Evolutionary conservation across 2,888 invertebrate genomes (phyloP).

Genomic region (Vanessa cardui): DNA sequence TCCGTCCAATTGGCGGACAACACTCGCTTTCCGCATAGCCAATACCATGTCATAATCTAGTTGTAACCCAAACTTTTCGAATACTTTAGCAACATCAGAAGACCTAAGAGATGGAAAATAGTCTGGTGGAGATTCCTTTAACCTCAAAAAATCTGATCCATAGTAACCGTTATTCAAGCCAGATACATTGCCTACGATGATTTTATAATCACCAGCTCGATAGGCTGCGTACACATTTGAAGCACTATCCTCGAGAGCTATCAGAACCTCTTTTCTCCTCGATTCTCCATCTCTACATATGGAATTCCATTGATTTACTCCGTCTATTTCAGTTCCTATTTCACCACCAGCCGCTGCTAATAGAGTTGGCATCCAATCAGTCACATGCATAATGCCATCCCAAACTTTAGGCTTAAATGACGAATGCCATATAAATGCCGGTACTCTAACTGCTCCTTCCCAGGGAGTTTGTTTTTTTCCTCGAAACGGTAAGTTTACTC

Average conservation of each 20-base stretch:
- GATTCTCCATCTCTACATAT: slow-evolving; percentile 74
- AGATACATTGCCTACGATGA: slow-evolving; percentile 82
- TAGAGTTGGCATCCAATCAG: slow-evolving; percentile 92
- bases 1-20: slow-evolving; percentile 61
- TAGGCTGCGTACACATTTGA: slow-evolving; percentile 78
- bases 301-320: slow-evolving; percentile 87
- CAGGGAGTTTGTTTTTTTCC: slow-evolving; percentile 92
- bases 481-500: slow-evolving; percentile 89
- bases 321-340: slow-evolving; percentile 79
- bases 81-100: slow-evolving; percentile 59
- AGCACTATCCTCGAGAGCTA: slow-evolving; percentile 82
- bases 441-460: slow-evolving; percentile 92
- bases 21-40: slow-evolving; percentile 56
- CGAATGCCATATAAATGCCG: slow-evolving; percentile 87
- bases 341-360: slow-evolving; percentile 67
- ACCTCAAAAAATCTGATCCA: slow-evolving; percentile 60
- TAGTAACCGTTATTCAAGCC: slow-evolving; percentile 67
- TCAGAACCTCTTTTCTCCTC: slow-evolving; percentile 80
- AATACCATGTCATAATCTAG: slow-evolving; percentile 56
- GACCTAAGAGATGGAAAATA: slow-evolving; percentile 60
- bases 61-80: slow-evolving; percentile 60
- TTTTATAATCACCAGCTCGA: slow-evolving; percentile 85
- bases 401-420: slow-evolving; percentile 84
- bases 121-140: slow-evolving; percentile 59
- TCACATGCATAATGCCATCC: slow-evolving; percentile 87